Percentiles rank a stretch among this genome's conserved stretches.
phyloP scores from a whole-genome alignment of 1,140 invertebrate genomes.

The Linepithema humile region DNA sequence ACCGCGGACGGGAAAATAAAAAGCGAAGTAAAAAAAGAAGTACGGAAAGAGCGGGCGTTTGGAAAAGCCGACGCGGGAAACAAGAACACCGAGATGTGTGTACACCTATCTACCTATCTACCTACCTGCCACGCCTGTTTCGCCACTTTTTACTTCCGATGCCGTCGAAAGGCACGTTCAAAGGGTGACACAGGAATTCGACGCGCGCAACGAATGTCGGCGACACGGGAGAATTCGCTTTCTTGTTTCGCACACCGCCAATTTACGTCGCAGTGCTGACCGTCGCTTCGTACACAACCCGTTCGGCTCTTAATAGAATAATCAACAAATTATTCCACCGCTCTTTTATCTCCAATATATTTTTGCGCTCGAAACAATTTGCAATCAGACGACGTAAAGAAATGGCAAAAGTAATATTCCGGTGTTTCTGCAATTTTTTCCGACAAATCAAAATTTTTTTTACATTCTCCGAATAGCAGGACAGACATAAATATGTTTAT shows the following conservation, averaged over 20 bases:
- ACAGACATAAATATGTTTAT: neutral
- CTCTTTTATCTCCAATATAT: neutral
- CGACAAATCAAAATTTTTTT: neutral
- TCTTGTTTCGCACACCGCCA: slow-evolving; percentile 24
- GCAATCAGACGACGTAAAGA: neutral
- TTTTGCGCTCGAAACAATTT: neutral
- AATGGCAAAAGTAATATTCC: neutral
- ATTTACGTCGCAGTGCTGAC: neutral
- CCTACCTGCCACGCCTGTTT: neutral
- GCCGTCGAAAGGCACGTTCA: neutral
- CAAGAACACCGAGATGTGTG: neutral
- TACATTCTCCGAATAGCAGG: neutral
- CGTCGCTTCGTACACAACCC: neutral
- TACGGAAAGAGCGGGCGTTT: neutral
- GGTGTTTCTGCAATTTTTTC: neutral
- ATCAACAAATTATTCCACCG: neutral
- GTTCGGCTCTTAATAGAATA: neutral
- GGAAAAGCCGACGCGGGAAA: neutral
- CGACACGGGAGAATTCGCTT: neutral
- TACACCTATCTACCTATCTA: neutral
- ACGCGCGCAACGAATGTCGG: slow-evolving; percentile 11
- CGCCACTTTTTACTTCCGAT: slow-evolving; percentile 32
- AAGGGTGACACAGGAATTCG: slow-evolving; percentile 19
- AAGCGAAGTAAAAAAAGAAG: neutral
- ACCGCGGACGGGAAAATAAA: neutral